Conservation (phyloP, 1,140 invertebrate genomes). For the Vanessa atalanta region DNA sequence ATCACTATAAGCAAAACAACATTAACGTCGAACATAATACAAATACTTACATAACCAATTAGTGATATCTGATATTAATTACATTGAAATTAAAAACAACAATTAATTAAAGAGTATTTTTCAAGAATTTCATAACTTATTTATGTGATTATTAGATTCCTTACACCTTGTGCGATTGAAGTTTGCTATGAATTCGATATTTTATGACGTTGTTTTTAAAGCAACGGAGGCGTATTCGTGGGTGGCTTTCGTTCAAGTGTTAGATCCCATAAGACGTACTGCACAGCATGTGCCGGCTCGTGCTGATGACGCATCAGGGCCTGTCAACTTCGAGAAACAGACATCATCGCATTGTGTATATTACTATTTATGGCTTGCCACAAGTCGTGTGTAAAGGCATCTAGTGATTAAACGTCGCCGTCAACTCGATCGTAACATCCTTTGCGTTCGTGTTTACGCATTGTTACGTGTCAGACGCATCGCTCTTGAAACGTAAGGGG, state of each 20-base stretch:
- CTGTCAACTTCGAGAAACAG: conserved; percentile 47
- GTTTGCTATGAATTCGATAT: conserved; percentile 12
- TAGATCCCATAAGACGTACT: conserved; percentile 46
- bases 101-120: too few relatives aligned
- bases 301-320: conserved; percentile 55
- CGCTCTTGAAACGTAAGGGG: conserved; percentile 27
- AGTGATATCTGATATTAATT: background rate
- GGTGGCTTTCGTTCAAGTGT: conserved; percentile 64
- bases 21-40: background rate
- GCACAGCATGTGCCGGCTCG: conserved; percentile 39
- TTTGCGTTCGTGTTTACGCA: conserved; percentile 34
- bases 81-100: background rate
- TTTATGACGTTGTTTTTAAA: conserved; percentile 21
- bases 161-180: background rate
- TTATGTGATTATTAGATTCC: background rate
- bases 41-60: conserved; percentile 3
- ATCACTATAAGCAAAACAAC: background rate
- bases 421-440: conserved; percentile 30
- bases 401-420: conserved; percentile 47
- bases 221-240: conserved; percentile 59
- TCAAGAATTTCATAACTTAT: too few relatives aligned
- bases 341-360: conserved; percentile 47
- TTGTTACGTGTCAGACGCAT: conserved; percentile 33
- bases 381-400: conserved; percentile 36
- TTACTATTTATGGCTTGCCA: conserved; percentile 67